Evolutionary conservation across 2,113 vertebrate species (phyloP).

Genomic region (Paedocypris sp.): DNA sequence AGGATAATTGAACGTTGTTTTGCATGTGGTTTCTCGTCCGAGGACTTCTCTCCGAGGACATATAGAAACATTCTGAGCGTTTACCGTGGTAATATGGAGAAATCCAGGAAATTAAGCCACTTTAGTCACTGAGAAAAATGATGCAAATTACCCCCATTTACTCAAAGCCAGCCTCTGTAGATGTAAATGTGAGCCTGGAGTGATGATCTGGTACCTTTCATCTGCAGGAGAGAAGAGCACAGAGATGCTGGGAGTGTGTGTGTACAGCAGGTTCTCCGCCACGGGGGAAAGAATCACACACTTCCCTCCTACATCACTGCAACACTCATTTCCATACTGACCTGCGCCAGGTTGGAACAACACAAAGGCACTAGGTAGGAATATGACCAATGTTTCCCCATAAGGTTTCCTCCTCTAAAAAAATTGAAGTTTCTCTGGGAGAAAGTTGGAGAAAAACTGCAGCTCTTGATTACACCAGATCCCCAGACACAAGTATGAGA

Average conservation of each 20-base stretch:
- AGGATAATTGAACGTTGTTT: neutral
- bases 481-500: neutral
- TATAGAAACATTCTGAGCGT: neutral
- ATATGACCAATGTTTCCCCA: slow-evolving; percentile 4
- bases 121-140: neutral
- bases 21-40: neutral
- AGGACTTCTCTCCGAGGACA: neutral
- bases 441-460: neutral
- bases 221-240: neutral
- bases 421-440: neutral
- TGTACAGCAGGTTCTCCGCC: neutral
- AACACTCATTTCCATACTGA: slow-evolving; percentile 8
- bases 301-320: neutral
- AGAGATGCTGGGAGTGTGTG: neutral
- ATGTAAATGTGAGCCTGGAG: neutral
- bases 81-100: neutral
- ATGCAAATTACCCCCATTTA: neutral
- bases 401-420: neutral
- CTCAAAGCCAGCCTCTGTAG: neutral
- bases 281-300: neutral
- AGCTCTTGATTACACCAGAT: neutral
- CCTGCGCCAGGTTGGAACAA: neutral
- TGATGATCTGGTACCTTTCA: neutral
- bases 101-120: neutral
- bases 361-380: neutral